phyloP scores from a whole-genome alignment of 2,113 vertebrate species.

The Apteryx mantelli region DNA sequence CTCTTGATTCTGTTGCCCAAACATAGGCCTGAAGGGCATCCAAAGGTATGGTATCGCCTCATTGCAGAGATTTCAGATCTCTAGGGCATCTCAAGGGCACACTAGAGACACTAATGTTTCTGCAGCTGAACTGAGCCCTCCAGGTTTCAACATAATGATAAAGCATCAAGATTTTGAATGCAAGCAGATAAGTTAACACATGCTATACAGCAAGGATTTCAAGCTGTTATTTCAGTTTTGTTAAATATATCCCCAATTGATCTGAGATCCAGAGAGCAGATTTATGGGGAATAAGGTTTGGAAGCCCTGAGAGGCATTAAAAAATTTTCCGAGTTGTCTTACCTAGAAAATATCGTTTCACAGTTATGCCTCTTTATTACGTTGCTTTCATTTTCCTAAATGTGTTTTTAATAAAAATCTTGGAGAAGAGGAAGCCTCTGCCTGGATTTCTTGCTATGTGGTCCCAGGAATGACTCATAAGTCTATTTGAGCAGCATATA shows the following conservation, averaged over 20 bases:
- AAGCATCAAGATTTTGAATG: not conserved
- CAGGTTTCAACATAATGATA: not conserved
- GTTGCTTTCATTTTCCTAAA: not conserved
- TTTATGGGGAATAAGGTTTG: not conserved
- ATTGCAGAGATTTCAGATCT: not conserved
- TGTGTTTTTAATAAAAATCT: not conserved
- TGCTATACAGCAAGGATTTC: not conserved
- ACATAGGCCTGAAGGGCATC: not conserved
- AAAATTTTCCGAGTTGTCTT: not conserved
- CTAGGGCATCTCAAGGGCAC: not conserved
- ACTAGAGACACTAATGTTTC: not conserved
- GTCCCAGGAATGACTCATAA: not conserved
- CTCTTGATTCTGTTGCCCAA: too few species aligned
- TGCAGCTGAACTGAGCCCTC: not conserved
- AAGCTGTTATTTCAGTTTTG: not conserved
- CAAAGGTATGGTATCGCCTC: not conserved
- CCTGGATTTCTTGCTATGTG: not conserved
- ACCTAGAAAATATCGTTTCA: not conserved
- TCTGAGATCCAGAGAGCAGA: not conserved
- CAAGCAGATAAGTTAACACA: not conserved
- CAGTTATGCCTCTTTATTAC: not conserved
- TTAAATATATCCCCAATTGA: not conserved
- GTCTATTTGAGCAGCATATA: rapidly evolving
- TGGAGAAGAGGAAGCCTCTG: not conserved
- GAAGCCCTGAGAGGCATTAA: not conserved